Conservation (phyloP, 1,140 invertebrate species). For the Lucilia sericata region DNA sequence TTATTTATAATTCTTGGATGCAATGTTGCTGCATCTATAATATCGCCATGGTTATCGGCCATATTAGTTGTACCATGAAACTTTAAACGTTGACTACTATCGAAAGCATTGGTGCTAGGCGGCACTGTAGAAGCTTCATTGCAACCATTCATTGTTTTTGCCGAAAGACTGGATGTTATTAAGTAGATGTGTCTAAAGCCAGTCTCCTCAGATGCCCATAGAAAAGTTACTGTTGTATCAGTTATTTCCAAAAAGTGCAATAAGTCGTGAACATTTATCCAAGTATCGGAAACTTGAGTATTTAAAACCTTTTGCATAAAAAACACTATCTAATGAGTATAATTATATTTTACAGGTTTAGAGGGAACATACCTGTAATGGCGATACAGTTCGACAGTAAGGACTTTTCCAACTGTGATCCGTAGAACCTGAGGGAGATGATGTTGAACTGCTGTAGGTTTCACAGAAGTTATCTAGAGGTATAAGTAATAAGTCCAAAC, state of each 20-base stretch:
- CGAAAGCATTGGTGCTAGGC: constrained; percentile 26
- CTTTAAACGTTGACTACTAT: constrained; percentile 43
- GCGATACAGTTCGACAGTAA: constrained; percentile 59
- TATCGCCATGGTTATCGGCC: constrained; percentile 53
- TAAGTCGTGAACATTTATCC: constrained; percentile 94
- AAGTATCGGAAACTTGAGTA: constrained; percentile 80
- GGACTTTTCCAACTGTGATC: constrained; percentile 67
- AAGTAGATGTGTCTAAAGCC: constrained; percentile 93
- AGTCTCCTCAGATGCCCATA: constrained; percentile 93
- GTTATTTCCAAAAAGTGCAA: constrained; percentile 81
- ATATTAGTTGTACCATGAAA: constrained; percentile 31
- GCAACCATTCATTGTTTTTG: constrained; percentile 55
- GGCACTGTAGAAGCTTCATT: constrained; percentile 47
- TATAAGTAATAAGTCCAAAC: constrained; percentile 80
- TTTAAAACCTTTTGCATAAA: constrained; percentile 74
- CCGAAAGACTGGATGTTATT: constrained; percentile 68
- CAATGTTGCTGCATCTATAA: constrained; percentile 59
- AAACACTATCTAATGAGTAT: neutral
- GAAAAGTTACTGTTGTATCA: constrained; percentile 76
- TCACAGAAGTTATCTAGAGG: constrained; percentile 81
- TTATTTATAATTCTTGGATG: constrained; percentile 63
- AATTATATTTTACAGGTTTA: too few species aligned
- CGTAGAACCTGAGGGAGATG: constrained; percentile 69
- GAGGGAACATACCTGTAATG: constrained; percentile 56
- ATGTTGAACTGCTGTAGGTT: constrained; percentile 71